phyloP scores from a whole-genome alignment of 2,888 invertebrate genomes.

The Yponomeuta cagnagella region DNA sequence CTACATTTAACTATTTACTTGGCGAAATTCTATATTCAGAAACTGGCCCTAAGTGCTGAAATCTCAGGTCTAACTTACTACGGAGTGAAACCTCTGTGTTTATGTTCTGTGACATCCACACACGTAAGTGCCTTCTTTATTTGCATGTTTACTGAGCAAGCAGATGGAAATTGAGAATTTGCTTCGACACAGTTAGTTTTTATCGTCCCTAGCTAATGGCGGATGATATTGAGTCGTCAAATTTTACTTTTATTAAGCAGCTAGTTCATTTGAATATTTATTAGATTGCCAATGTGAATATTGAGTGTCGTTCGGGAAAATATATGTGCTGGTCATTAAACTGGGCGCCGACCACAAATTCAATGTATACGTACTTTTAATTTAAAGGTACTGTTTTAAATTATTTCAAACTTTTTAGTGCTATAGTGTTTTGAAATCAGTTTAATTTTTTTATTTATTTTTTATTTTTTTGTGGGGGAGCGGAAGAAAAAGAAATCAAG shows the following conservation, averaged over 20 bases:
- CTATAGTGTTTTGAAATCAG: too few relatives aligned
- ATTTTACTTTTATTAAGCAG: conserved; percentile 6
- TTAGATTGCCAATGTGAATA: not conserved
- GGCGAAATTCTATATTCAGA: too few relatives aligned
- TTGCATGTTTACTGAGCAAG: conserved; percentile 59
- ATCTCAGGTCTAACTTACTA: too few relatives aligned
- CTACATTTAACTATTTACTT: too few relatives aligned
- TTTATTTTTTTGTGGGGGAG: too few relatives aligned
- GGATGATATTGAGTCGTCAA: conserved; percentile 30
- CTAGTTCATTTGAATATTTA: conserved; percentile 2
- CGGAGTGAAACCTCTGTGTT: not conserved
- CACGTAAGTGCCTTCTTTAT: conserved; percentile 34
- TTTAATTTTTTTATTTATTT: too few relatives aligned
- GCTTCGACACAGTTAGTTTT: conserved; percentile 55
- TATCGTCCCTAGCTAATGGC: conserved; percentile 27
- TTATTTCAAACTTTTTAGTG: too few relatives aligned
- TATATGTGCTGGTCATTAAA: not conserved
- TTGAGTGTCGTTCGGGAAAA: not conserved
- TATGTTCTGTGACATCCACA: not conserved
- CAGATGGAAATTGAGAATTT: conserved; percentile 67
- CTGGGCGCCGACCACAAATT: too few relatives aligned
- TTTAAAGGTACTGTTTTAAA: too few relatives aligned
- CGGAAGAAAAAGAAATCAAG: too few relatives aligned
- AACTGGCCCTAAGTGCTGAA: too few relatives aligned
- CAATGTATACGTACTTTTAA: too few relatives aligned